Base-by-base conservation (phyloP, 2,797 vertebrate species). In the Sebastes cheni region DNA sequence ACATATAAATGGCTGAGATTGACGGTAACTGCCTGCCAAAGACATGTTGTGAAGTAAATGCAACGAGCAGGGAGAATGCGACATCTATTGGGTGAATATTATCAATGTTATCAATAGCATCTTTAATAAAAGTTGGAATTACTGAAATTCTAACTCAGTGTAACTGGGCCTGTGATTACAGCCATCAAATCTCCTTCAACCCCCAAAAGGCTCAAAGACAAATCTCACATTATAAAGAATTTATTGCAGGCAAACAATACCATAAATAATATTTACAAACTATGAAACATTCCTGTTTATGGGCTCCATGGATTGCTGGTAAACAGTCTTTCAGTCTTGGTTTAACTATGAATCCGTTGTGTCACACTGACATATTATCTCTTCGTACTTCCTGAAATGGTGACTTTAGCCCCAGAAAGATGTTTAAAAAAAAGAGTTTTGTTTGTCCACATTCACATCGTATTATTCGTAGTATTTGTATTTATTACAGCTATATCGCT, bases 171-270 rank as follows among this genome's bases (percentile, higher is more conserved):
- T 16, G 8, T 25, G 32, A 22, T 52, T 12, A 56, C 3, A 11
- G 6, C 10, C 5, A 23, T 8, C 5, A 27, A 39, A 14, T 42
- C 39, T 42, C 39, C 39, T 14, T 42, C 42, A 22, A 59, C 11
- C 5, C 27, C 11, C 72, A 50, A 72, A 34, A 75, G 10, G 52
- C n/a, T 65, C 42, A 18, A 32, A 75, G 29, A 81, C 32, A 77
- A 72, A 18, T 10, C 2, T 83, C 70, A 89, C 76, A 89, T 95
- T 94, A 92, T 91, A 92, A 95, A 96, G 93, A 83, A 91, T 95
- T 96, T 96, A 96, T 96, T 96, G 95, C 94, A 96, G 90, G 94
- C 95, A 95, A 95, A 95, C 84, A 93, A 93, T 88, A 85, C 90
- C 90, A 94, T 94, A 95, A 96, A 95, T 95, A 91, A 95, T 95